Base-by-base conservation (phyloP, 1,140 invertebrate species). In the Andrena cerasifolii region DNA sequence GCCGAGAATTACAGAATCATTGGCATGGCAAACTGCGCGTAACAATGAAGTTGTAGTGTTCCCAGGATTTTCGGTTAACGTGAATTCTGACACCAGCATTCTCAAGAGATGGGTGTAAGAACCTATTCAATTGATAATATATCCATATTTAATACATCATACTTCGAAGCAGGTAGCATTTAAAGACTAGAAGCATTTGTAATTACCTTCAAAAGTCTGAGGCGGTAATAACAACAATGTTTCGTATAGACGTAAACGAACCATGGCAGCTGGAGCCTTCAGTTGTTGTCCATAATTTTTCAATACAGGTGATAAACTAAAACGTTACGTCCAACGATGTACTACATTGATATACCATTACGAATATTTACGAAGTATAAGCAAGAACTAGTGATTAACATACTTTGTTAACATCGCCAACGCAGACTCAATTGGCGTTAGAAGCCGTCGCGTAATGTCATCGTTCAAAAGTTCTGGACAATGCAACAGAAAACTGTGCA, bases 71-170 rank as follows among this genome's bases (percentile, higher is more conserved):
- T 99, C 99, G 28, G 98, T 96, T 24, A 99, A 93, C 0, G 98
- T 99, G 80, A 99, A 97, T 93, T 99, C 99, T 2, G 98, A 97
- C 3, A 99, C 98, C n/a, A 99, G 93, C 93, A 99, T 96, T 70
- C 98, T 95, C 65, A 99, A 91, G 28, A 99, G 93, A 90, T 96
- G 96, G 1, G 97, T 97, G 78, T 97, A 97, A 24, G 96, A 97
- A 85, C 94, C 94, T 95, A 58, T 43, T 91, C 79, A 80, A 82
- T 73, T 82, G 70, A 51, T 40, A 54, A 66, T 33, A 40, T 28
- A 67, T 67, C 78, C 0, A 28, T 21, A 33, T 63, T 58, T 73
- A 31, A 51, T 43, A 70, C 21, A 61, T 51, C 56, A 16, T 28
- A 40, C 28, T 53, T 18, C 3, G 40, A 65, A 2, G 6, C 54